Percentiles rank a stretch among this genome's conserved stretches.
phyloP scores from a whole-genome alignment of 2,113 vertebrate genomes.

The Pygoscelis adeliae region DNA sequence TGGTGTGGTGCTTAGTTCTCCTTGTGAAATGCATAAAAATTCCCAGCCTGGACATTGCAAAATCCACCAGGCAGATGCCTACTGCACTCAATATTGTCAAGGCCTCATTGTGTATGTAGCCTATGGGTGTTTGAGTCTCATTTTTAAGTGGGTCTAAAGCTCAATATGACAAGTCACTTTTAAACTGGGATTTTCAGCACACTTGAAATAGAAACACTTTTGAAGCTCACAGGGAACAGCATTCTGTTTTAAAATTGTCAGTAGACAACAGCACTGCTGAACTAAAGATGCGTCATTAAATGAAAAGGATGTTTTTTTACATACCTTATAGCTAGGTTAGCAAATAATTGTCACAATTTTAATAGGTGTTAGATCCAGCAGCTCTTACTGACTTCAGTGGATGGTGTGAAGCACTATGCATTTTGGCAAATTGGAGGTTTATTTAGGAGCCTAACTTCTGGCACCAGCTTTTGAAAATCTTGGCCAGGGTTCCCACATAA shows the following conservation, averaged over 20 bases:
- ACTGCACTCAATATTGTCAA: background rate
- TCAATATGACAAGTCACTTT: background rate
- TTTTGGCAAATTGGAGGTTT: slow-evolving; percentile 13
- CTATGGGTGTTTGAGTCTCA: background rate
- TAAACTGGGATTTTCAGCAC: background rate
- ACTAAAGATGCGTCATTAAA: background rate
- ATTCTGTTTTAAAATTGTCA: background rate
- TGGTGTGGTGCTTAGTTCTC: background rate
- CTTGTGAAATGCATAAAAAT: background rate
- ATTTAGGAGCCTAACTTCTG: slow-evolving; percentile 16
- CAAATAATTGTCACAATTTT: background rate
- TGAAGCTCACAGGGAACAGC: background rate
- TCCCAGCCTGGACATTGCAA: background rate
- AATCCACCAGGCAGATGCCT: background rate
- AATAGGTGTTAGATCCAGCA: slow-evolving; percentile 5
- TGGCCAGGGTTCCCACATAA: background rate
- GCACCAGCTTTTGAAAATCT: slow-evolving; percentile 26
- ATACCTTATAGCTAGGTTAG: background rate
- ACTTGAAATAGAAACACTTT: background rate
- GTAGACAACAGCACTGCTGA: background rate
- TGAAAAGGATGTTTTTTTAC: background rate
- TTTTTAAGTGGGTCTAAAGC: background rate
- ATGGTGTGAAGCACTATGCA: background rate
- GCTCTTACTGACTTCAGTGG: background rate
- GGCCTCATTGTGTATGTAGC: background rate